Conservation (phyloP, 2,797 vertebrate species). For the Pteronotus mesoamericanus region DNA sequence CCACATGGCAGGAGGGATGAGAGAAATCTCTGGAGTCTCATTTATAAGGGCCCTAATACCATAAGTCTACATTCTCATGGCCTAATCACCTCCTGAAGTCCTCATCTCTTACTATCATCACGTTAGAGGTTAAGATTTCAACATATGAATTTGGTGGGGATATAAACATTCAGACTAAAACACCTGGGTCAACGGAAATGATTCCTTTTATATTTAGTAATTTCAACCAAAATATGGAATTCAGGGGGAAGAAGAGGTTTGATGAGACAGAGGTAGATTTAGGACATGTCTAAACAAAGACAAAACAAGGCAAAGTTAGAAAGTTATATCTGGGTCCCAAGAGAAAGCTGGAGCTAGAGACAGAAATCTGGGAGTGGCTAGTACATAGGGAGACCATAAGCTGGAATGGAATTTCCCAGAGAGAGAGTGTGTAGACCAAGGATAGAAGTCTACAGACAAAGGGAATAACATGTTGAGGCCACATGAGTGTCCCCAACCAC, state of each 20-base stretch:
- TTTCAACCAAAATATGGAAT: not conserved
- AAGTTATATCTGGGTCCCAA: not conserved
- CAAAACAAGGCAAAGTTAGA: not conserved
- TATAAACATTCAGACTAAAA: not conserved
- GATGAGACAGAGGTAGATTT: not conserved
- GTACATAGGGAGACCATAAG: not conserved
- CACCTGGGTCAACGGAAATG: not conserved
- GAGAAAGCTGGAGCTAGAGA: not conserved
- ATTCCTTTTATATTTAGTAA: no score
- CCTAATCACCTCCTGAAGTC: not conserved
- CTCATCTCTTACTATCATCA: not conserved
- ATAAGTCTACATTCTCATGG: not conserved
- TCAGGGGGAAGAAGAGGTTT: not conserved
- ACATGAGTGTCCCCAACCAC: not conserved
- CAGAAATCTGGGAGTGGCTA: not conserved
- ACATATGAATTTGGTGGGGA: not conserved
- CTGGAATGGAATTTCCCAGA: not conserved
- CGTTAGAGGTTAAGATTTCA: not conserved
- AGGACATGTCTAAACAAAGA: not conserved
- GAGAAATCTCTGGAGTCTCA: not conserved
- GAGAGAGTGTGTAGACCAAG: not conserved
- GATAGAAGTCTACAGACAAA: not conserved
- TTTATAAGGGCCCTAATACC: not conserved
- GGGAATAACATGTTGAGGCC: not conserved
- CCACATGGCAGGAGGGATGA: not conserved